Evolutionary conservation across 2,797 vertebrate genomes (phyloP).

Genomic region (Antrozous pallidus): DNA sequence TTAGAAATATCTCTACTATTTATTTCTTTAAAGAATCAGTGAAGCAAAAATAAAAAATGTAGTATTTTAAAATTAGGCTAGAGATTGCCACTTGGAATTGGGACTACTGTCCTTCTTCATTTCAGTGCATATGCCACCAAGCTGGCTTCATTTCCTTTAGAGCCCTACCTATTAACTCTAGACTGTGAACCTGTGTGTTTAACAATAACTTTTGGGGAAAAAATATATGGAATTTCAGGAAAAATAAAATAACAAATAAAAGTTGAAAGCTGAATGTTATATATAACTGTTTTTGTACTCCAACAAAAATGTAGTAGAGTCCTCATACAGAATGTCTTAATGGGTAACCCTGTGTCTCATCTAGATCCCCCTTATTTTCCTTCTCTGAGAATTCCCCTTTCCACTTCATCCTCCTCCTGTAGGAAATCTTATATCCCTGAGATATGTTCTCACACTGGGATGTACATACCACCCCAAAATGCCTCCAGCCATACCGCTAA

Average conservation of each 20-base stretch:
- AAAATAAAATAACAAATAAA: not conserved
- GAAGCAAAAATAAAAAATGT: not conserved
- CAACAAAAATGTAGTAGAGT: not conserved
- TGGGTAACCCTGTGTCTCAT: not conserved
- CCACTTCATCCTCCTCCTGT: not conserved
- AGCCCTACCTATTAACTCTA: not conserved
- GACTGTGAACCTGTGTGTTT: not conserved
- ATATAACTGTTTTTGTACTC: not conserved
- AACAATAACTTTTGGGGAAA: not conserved
- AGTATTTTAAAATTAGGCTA: slow-evolving; percentile 20
- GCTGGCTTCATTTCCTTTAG: not conserved
- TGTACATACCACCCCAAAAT: rapidly evolving
- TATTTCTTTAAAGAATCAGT: slow-evolving; percentile 29
- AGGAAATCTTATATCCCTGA: not conserved
- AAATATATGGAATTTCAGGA: not conserved
- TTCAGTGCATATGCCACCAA: not conserved
- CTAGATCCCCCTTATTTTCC: not conserved
- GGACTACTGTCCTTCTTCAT: not conserved
- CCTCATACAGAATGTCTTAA: not conserved
- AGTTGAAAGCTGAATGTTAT: not conserved
- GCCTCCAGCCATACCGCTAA: not conserved
- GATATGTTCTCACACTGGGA: not conserved
- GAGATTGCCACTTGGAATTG: not conserved
- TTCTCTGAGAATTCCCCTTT: not conserved
- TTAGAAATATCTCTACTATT: slow-evolving; percentile 27